Conservation (phyloP, 2,797 vertebrate species). For the Dendrocincla tyrannina region DNA sequence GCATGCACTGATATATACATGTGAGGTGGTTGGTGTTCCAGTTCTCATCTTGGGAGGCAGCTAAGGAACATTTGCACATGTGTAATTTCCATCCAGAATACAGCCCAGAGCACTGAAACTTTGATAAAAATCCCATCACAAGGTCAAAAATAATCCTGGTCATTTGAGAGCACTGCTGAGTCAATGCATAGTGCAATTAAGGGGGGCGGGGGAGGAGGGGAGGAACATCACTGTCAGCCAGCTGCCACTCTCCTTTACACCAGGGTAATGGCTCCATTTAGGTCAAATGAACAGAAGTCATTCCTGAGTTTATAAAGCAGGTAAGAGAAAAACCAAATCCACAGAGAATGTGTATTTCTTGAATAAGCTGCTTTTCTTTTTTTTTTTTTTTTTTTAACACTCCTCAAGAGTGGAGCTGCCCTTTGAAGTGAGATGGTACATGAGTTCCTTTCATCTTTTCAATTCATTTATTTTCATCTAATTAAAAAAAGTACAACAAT, state of each 20-base stretch:
- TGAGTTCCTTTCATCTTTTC: constrained; percentile 62
- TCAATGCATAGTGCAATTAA: background rate
- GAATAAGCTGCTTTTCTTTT: constrained; percentile 40
- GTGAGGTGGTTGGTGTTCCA: background rate
- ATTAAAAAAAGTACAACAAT: constrained; percentile 60
- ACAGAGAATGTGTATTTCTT: constrained; percentile 14
- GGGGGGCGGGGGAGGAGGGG: rapidly evolving
- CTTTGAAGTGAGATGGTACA: constrained; percentile 63
- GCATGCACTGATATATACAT: rapidly evolving
- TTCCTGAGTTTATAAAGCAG: background rate
- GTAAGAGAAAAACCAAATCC: constrained; percentile 34
- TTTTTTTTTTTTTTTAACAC: background rate
- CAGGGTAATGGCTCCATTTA: background rate
- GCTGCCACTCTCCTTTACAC: background rate
- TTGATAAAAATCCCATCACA: background rate
- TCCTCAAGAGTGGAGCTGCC: constrained; percentile 32
- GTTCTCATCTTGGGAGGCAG: background rate
- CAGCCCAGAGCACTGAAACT: background rate
- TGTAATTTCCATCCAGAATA: background rate
- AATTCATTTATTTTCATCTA: constrained; percentile 64
- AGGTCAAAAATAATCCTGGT: background rate
- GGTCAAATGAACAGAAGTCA: constrained; percentile 31
- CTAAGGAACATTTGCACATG: background rate
- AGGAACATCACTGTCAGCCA: background rate
- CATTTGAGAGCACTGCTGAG: background rate